phyloP scores from a whole-genome alignment of 2,888 invertebrate genomes.

The Drosophila nr. perissopoda region DNA sequence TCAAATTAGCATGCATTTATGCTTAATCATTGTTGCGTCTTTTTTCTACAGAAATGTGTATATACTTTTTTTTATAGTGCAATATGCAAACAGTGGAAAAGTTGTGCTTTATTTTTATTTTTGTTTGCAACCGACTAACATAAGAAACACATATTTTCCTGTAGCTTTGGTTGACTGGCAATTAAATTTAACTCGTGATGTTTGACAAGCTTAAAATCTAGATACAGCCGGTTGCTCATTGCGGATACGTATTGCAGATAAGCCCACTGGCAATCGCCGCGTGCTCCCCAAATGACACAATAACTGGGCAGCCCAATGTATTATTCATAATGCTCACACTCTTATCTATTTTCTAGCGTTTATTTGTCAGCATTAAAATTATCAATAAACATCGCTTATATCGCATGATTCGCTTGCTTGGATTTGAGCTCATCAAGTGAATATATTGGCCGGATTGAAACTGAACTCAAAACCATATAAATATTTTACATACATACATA shows the following conservation, averaged over 20 bases:
- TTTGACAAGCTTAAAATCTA: not conserved
- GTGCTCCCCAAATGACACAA: not conserved
- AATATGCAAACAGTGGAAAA: not conserved
- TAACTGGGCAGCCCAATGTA: constrained; percentile 1
- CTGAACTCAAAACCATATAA: not conserved
- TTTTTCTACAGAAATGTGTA: not conserved
- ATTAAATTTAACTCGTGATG: not conserved
- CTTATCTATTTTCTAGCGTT: constrained; percentile 23
- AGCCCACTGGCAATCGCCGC: not conserved
- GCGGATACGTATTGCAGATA: constrained; percentile 1
- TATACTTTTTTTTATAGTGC: not conserved
- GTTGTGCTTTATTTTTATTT: not conserved
- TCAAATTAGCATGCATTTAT: not conserved
- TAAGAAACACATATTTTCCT: not conserved
- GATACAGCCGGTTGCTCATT: constrained; percentile 1
- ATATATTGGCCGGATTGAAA: not conserved
- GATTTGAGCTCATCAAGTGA: not conserved
- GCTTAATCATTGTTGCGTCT: not conserved
- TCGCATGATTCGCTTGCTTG: not conserved
- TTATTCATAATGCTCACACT: constrained; percentile 29
- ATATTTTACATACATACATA: too few species aligned
- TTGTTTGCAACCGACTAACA: not conserved
- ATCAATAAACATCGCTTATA: not conserved
- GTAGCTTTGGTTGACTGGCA: too few species aligned
- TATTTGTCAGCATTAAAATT: not conserved